Evolutionary conservation across 2,888 invertebrate species (phyloP), one percentile per base, ranked within the genome.

Genomic region (Eilema sororculum): DNA sequence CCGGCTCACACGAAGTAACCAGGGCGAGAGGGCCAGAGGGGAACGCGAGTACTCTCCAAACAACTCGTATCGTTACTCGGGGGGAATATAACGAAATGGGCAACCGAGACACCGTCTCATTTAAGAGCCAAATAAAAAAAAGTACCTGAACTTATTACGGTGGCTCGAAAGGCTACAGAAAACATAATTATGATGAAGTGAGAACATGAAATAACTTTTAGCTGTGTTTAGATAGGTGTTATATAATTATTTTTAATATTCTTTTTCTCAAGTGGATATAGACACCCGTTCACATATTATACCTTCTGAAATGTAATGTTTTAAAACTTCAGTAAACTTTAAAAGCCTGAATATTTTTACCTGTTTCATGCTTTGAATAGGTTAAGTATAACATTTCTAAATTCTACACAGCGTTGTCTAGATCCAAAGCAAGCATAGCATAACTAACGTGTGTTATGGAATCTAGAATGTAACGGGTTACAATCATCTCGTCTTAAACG

Each of bases 61-160:
- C 87, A 87, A 87, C 86, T 84, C 79, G 81, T 89, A 86, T 88
- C 85, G 86, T 86, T 78, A 82, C 86, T 83, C 81, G 84, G 87
- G 88, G 89, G 82, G 84, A 87, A 83, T 81, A 82, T 83, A 91
- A 92, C 84, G 87, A 92, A 93, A 93, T 91, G 92, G 90, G 91
- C 91, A 90, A 91, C 86, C 82, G 85, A 86, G 83, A 87, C 87
- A 87, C 84, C 76, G 80, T 73, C 87, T 91, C 88, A 88, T 90
- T 90, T 89, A 84, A 85, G 86, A 84, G 81, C 73, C 79, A 87
- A 89, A 90, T 84, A 87, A 90, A 90, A 89, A 33, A 88, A 87
- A 87, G 85, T 78, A 86, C 81, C 79, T 74, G 77, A 79, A 85
- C 84, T 87, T 88, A 89, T 89, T 89, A 86, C 84, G 74, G 80